phyloP scores from a whole-genome alignment of 2,797 vertebrate genomes.

The Parambassis ranga region DNA sequence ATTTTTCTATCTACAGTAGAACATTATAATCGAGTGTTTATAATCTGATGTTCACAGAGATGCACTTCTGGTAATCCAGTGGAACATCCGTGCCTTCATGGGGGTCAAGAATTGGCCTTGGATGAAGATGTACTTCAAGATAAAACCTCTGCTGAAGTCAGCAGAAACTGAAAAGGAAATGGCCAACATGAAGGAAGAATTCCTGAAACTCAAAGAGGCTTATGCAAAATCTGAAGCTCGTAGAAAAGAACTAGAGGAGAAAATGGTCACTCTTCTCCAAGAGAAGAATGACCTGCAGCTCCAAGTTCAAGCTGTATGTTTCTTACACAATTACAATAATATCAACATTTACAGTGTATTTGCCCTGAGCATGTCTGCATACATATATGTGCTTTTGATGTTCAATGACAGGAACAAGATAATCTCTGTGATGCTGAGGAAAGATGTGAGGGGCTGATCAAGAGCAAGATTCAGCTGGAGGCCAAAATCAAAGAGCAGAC shows the following conservation, averaged over 20 bases:
- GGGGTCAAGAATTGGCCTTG: constrained; percentile 94
- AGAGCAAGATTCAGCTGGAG: constrained; percentile 87
- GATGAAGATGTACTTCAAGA: constrained; percentile 94
- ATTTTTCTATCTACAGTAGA: too few relatives aligned
- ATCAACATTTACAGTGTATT: too few relatives aligned
- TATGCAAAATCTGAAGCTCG: constrained; percentile 79
- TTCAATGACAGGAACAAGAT: constrained; percentile 83
- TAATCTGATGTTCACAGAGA: too few relatives aligned
- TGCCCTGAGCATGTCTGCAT: too few relatives aligned
- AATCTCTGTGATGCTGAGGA: constrained; percentile 87
- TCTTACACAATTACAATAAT: neutral
- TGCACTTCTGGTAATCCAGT: constrained; percentile 84
- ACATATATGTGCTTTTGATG: neutral
- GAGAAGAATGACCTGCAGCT: constrained; percentile 84
- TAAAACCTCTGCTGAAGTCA: constrained; percentile 89
- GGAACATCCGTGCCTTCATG: constrained; percentile 91
- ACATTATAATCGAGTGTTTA: too few relatives aligned
- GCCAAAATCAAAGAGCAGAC: constrained; percentile 85
- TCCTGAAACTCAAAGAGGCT: constrained; percentile 80
- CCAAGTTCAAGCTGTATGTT: constrained; percentile 71
- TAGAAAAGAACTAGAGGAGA: constrained; percentile 82
- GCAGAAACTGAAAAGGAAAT: constrained; percentile 90
- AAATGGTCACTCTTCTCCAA: constrained; percentile 82
- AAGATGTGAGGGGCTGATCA: constrained; percentile 88
- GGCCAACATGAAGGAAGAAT: constrained; percentile 84